Conservation (phyloP, 2,888 invertebrate species). For the Uloborus plumipes region DNA sequence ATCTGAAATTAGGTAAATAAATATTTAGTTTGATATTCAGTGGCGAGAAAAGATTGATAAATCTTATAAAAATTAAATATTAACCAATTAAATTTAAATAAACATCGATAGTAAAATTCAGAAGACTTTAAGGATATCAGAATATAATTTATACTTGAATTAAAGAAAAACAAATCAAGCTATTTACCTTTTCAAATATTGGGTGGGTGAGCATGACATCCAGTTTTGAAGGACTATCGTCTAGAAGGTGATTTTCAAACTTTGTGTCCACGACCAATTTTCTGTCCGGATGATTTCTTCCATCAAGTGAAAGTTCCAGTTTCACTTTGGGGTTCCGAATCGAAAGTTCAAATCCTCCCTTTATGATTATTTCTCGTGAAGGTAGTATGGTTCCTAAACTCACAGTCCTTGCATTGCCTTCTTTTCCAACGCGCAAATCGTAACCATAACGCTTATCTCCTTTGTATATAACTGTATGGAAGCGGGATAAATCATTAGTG, state of each 20-base stretch:
- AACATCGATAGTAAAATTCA: too few relatives aligned
- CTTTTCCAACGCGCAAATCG: slow-evolving; percentile 39
- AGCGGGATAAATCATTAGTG: slow-evolving; percentile 21
- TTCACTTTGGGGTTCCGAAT: slow-evolving; percentile 34
- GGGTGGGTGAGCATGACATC: slow-evolving; percentile 35
- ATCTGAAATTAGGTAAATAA: background rate
- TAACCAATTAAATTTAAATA: too few relatives aligned
- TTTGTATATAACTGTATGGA: slow-evolving; percentile 43
- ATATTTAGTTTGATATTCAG: background rate
- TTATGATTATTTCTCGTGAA: slow-evolving; percentile 42
- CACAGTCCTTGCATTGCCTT: slow-evolving; percentile 15
- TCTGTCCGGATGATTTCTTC: slow-evolving; percentile 34
- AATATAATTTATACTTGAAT: too few relatives aligned
- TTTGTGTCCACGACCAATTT: slow-evolving; percentile 27
- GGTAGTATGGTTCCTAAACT: slow-evolving; percentile 47
- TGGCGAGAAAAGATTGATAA: background rate
- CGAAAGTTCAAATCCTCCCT: slow-evolving; percentile 29
- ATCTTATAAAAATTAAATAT: too few relatives aligned
- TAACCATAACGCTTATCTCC: slow-evolving; percentile 54
- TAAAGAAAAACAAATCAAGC: background rate
- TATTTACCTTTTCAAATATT: slow-evolving; percentile 45
- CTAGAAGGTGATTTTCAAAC: slow-evolving; percentile 42
- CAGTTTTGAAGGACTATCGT: slow-evolving; percentile 41
- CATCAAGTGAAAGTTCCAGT: slow-evolving; percentile 34
- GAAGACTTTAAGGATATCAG: too few relatives aligned